Conservation (phyloP, 2,888 invertebrate species). For the Cephonodes hylas region DNA sequence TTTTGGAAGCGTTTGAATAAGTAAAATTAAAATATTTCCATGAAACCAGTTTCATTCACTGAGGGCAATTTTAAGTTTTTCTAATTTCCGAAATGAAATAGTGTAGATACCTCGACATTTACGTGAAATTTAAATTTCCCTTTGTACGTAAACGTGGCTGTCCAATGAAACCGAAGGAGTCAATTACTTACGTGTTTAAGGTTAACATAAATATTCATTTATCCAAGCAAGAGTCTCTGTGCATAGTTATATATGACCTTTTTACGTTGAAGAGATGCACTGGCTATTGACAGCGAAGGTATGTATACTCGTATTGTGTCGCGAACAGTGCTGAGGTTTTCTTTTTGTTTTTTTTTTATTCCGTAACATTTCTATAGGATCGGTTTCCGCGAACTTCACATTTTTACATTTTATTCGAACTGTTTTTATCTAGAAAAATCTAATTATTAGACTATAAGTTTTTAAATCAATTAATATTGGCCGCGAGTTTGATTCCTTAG, state of each 20-base stretch:
- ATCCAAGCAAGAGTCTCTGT: neutral
- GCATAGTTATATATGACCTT: neutral
- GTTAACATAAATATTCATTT: neutral
- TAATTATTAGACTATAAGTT: too few relatives aligned
- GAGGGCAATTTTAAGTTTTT: too few relatives aligned
- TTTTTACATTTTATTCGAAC: neutral
- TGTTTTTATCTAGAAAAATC: too few relatives aligned
- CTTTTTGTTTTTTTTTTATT: conserved; percentile 2
- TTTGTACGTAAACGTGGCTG: neutral
- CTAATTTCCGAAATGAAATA: too few relatives aligned
- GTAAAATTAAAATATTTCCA: too few relatives aligned
- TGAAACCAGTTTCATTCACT: too few relatives aligned
- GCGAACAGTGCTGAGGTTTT: neutral
- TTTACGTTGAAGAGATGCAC: conserved; percentile 4
- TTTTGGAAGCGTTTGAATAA: too few relatives aligned
- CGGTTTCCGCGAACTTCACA: neutral
- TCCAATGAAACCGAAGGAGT: neutral
- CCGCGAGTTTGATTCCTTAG: too few relatives aligned
- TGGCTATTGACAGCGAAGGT: conserved; percentile 2
- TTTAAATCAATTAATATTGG: too few relatives aligned
- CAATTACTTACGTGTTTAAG: neutral
- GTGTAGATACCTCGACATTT: too few relatives aligned
- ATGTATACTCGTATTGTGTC: conserved; percentile 6
- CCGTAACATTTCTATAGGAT: neutral
- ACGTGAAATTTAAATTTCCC: neutral